These are phyloP conservation scores for Melanotaenia trifasciata DNA, from an alignment of 2,797 vertebrate species.

Conservation along the genomic window DNA sequence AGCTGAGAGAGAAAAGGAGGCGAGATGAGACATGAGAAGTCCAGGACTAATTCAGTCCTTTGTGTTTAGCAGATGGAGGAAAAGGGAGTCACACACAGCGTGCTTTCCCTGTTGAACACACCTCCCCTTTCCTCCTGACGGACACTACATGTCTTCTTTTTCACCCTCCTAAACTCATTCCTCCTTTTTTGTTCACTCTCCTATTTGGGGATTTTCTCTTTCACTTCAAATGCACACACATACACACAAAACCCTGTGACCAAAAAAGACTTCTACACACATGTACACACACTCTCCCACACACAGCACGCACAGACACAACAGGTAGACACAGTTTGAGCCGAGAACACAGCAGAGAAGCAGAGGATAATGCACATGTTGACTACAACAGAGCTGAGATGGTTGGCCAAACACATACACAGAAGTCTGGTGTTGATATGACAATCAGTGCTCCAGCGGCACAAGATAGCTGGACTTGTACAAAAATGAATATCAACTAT, in stretches of 20 bases:
- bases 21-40: background rate
- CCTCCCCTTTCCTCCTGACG: constrained; percentile 17
- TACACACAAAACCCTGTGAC: constrained; percentile 68
- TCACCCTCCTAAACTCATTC: background rate
- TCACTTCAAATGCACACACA: constrained; percentile 29
- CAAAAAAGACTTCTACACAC: constrained; percentile 54
- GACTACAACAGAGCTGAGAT: constrained; percentile 59
- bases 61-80: no score
- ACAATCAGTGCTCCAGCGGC: constrained; percentile 40
- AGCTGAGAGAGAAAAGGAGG: background rate
- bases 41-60: no score
- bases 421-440: constrained; percentile 53
- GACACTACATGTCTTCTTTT: background rate
- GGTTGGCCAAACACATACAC: constrained; percentile 59
- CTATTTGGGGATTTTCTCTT: constrained; percentile 8
- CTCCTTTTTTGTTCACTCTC: background rate
- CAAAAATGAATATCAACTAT: constrained; percentile 17
- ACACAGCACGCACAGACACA: constrained; percentile 43
- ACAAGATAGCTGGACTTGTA: constrained; percentile 11
- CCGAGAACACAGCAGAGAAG: constrained; percentile 51
- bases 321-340: constrained; percentile 60
- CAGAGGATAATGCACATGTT: constrained; percentile 60
- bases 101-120: constrained; percentile 11
- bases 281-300: constrained; percentile 31
- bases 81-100: no score